Conservation (phyloP, 1,140 invertebrate genomes). For the Gonatopus flavifemur region DNA sequence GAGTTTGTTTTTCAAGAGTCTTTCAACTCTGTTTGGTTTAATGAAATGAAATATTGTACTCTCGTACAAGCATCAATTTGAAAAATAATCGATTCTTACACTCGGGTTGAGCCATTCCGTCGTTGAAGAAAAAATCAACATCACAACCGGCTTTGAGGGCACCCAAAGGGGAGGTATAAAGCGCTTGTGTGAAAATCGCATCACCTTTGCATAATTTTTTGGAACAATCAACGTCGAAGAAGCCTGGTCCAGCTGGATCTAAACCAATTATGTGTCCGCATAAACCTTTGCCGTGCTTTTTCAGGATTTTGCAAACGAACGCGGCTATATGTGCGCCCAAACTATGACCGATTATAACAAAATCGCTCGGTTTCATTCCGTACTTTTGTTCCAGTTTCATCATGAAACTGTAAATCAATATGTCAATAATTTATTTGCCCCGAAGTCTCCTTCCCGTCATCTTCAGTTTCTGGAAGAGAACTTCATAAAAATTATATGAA, state of each 20-base stretch:
- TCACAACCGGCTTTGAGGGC: not conserved
- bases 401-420: not conserved
- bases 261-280: not conserved
- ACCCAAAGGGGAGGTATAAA: conserved; percentile 14
- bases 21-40: too few relatives aligned
- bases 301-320: not conserved
- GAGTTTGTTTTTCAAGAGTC: too few relatives aligned
- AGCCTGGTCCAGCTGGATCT: conserved; percentile 16
- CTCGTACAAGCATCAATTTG: too few relatives aligned
- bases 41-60: too few relatives aligned
- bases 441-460: too few relatives aligned
- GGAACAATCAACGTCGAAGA: accelerated
- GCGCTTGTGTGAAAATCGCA: not conserved
- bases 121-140: not conserved
- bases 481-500: not conserved
- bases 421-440: not conserved
- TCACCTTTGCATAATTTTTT: not conserved
- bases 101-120: conserved; percentile 1
- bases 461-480: too few relatives aligned
- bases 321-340: conserved; percentile 18
- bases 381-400: not conserved
- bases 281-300: accelerated
- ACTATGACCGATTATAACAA: conserved; percentile 15
- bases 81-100: too few relatives aligned
- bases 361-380: not conserved